phyloP scores from a whole-genome alignment of 1,140 invertebrate genomes.

The Pissodes strobi region DNA sequence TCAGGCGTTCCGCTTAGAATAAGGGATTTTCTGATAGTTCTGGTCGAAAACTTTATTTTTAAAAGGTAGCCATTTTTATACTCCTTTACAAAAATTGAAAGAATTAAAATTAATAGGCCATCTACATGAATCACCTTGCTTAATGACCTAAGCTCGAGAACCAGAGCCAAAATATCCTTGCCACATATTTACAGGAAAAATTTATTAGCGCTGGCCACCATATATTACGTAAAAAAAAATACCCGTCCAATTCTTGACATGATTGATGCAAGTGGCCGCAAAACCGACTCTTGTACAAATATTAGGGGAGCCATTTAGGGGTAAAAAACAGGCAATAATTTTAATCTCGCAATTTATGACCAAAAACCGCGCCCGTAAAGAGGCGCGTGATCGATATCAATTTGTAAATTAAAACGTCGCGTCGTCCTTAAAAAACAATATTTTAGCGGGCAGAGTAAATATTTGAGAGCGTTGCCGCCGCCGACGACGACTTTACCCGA shows the following conservation, averaged over 20 bases:
- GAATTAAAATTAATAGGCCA: no score
- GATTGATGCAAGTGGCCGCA: conserved; percentile 21
- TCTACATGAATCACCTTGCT: no score
- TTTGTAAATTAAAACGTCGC: conserved; percentile 38
- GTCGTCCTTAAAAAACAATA: conserved; percentile 39
- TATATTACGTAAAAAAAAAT: background rate
- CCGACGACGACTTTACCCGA: conserved; percentile 7
- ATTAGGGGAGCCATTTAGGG: conserved; percentile 29
- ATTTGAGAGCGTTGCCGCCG: conserved; percentile 22
- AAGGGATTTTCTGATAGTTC: no score
- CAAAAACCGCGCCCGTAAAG: conserved; percentile 36
- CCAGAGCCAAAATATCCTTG: no score
- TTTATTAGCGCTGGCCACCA: background rate
- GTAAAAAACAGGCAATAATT: conserved; percentile 35
- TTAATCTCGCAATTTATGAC: conserved; percentile 36
- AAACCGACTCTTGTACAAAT: conserved; percentile 19
- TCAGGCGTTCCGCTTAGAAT: no score
- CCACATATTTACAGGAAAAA: no score
- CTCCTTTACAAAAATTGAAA: no score
- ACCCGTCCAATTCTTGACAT: conserved; percentile 18
- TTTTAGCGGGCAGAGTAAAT: conserved; percentile 35
- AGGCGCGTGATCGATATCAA: conserved; percentile 37
- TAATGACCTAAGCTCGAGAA: no score
- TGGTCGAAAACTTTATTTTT: no score
- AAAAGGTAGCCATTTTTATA: no score